phyloP scores from a whole-genome alignment of 2,113 vertebrate species.

The Sigmodon hispidus region DNA sequence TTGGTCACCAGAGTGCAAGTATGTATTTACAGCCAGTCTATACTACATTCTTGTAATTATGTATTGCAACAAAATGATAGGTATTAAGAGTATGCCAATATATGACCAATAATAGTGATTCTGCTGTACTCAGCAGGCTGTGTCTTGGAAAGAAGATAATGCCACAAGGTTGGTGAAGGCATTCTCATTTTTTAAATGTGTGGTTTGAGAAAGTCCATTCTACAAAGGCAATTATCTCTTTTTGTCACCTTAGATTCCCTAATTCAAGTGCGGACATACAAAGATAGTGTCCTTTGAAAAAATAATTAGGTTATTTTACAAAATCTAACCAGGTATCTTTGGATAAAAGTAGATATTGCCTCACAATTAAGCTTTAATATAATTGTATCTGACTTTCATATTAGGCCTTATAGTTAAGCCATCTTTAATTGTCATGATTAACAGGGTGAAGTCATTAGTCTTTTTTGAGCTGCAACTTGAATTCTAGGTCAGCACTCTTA shows the following conservation, averaged over 20 bases:
- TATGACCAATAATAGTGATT: not conserved
- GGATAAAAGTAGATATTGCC: not conserved
- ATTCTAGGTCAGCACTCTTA: not conserved
- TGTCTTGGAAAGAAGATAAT: not conserved
- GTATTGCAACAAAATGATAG: not conserved
- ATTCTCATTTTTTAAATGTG: not conserved
- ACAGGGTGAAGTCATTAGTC: not conserved
- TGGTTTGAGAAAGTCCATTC: not conserved
- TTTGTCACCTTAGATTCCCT: not conserved
- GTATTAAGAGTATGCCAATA: not conserved
- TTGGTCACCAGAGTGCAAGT: not conserved
- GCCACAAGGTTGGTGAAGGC: not conserved
- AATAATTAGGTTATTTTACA: not conserved
- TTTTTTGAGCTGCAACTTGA: constrained; percentile 29
- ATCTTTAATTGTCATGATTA: constrained; percentile 38
- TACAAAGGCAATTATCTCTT: not conserved
- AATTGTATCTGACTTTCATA: constrained; percentile 29
- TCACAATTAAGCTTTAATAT: constrained; percentile 1
- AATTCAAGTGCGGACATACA: not conserved
- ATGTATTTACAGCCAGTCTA: not conserved
- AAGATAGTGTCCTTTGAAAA: not conserved
- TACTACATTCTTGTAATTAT: not conserved
- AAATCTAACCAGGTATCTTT: not conserved
- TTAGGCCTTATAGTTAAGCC: constrained; percentile 25
- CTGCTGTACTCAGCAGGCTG: not conserved